Conservation (phyloP, 1,140 invertebrate species). For the Anastrepha ludens region DNA sequence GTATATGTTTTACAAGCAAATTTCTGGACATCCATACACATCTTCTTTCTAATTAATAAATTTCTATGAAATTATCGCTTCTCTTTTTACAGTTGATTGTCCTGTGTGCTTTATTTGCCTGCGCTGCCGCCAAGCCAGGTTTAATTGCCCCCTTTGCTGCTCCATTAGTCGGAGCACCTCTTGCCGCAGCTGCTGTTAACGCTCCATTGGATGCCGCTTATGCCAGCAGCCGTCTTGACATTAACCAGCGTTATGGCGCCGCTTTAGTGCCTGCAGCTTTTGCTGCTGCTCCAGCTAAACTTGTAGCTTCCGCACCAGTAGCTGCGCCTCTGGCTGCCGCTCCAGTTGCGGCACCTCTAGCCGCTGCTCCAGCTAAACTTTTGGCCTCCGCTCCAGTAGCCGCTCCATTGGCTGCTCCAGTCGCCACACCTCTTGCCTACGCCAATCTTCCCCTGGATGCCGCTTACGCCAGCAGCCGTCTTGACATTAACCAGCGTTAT, state of each 20-base stretch:
- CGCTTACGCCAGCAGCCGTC: not conserved
- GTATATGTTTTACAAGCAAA: not conserved
- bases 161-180: slow-evolving; percentile 55
- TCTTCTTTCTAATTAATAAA: too few species aligned
- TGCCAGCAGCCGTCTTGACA: not conserved
- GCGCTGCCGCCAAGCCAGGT: slow-evolving; percentile 60
- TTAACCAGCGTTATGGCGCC: not conserved
- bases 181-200: slow-evolving; percentile 60
- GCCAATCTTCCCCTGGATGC: slow-evolving; percentile 58
- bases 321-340: slow-evolving; percentile 33
- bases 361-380: slow-evolving; percentile 59
- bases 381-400: not conserved
- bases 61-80: not conserved
- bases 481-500: not conserved
- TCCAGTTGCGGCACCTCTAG: not conserved
- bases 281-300: slow-evolving; percentile 59
- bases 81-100: slow-evolving; percentile 59
- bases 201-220: slow-evolving; percentile 56
- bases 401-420: not conserved
- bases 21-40: too few species aligned
- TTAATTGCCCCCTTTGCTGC: not conserved
- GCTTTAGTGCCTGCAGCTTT: slow-evolving; percentile 51
- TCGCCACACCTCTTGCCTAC: slow-evolving; percentile 59
- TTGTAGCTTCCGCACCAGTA: not conserved
- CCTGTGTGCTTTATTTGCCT: slow-evolving; percentile 62